Conservation (phyloP, 2,888 invertebrate genomes). For the Amiota communis region DNA sequence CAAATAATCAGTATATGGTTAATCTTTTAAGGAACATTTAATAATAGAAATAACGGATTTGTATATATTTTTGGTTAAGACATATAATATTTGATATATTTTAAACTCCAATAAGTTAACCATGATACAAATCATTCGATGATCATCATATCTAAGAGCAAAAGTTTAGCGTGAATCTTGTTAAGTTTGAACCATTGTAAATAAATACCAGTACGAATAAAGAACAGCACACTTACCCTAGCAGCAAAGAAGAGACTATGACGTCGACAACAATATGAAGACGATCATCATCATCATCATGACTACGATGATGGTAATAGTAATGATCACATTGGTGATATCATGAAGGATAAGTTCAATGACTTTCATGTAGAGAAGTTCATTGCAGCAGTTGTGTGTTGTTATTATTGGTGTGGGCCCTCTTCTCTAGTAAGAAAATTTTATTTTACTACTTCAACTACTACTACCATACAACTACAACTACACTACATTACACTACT, state of each 20-base stretch:
- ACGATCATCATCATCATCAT: constrained; percentile 8
- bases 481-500: constrained; percentile 7
- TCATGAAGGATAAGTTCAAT: constrained; percentile 61
- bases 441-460: constrained; percentile 8
- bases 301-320: constrained; percentile 11
- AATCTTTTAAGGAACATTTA: too few relatives aligned
- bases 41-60: too few relatives aligned
- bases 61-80: too few relatives aligned
- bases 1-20: too few relatives aligned
- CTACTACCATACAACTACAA: background rate
- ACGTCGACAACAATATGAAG: background rate
- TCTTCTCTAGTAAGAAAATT: constrained; percentile 28
- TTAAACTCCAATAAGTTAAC: too few relatives aligned
- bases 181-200: constrained; percentile 15
- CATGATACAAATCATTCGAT: too few relatives aligned
- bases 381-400: constrained; percentile 60
- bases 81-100: too few relatives aligned
- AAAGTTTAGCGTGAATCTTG: constrained; percentile 18
- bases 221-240: constrained; percentile 27
- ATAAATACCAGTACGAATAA: too few relatives aligned
- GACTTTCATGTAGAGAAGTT: constrained; percentile 65
- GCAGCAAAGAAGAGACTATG: constrained; percentile 31
- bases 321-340: constrained; percentile 24
- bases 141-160: background rate
- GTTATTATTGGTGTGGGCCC: constrained; percentile 27